Base-by-base conservation (phyloP, 2,888 invertebrate species). In the Eudemis profundana region DNA sequence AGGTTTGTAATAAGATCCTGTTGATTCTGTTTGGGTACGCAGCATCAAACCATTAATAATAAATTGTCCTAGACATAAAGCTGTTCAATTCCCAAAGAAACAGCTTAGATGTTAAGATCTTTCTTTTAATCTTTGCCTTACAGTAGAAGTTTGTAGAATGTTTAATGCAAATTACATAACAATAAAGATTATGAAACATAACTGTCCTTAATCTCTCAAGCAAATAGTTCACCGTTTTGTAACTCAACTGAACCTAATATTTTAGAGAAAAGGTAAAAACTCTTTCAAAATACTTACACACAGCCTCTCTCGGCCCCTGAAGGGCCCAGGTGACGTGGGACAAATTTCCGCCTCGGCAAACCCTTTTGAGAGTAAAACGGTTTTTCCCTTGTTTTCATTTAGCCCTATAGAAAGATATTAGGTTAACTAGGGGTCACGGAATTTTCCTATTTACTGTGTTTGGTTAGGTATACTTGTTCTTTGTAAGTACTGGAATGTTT, bases 291-390 rank as follows among this genome's bases (percentile, higher is more conserved):
- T 57, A 64, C 63, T 63, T 57, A 49, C 54, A 42, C 54, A 42
- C 40, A 8, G 33, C 50, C 59, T 65, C 50, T 51, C 44, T 44
- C 57, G 51, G 33, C 38, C 59, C 29, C 12, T 57, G 44, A 46
- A 65, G 57, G 50, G 36, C 38, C 38, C 64, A 65, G 46, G 64
- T 59, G 64, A 65, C 64, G 19, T 46, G 40, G 65, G 59, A 60
- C 65, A 60, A 59, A 65, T 65, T 53, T 65, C 65, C 65, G 59
- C 65, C 53, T 65, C 59, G 33, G 38, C 46, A 40, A 65, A 46
- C 59, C 53, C 46, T 59, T 65, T 65, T 47, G 33, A 51, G 59
- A 42, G 46, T 46, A 49, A 19, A 60, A 51, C 38, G 27, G 57
- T 38, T 60, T 64, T 65, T 60, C 27, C 53, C 51, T 59, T 64